phyloP scores from a whole-genome alignment of 2,888 invertebrate species.

The Amblyjoppa fuscipennis region DNA sequence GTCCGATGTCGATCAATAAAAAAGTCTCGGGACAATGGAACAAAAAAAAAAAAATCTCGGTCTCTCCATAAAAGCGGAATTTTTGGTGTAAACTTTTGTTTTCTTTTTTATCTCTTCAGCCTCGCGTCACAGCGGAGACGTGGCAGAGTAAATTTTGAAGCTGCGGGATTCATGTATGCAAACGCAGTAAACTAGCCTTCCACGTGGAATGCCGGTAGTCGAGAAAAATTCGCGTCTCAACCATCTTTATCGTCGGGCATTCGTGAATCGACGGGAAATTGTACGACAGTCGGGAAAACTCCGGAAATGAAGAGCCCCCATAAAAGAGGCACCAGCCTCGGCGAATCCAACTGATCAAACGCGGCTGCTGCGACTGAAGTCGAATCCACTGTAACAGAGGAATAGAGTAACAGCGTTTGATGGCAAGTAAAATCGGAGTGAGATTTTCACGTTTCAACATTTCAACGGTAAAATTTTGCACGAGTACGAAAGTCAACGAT shows the following conservation, averaged over 20 bases:
- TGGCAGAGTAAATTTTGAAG: constrained; percentile 35
- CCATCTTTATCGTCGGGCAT: constrained; percentile 6
- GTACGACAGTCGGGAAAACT: constrained; percentile 30
- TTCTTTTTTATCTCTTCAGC: background rate
- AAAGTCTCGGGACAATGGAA: constrained; percentile 62
- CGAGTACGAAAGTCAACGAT: background rate
- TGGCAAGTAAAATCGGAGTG: background rate
- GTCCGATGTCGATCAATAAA: constrained; percentile 60
- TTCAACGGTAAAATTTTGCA: background rate
- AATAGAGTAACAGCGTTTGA: constrained; percentile 38
- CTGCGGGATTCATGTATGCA: constrained; percentile 59
- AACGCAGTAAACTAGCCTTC: constrained; percentile 51
- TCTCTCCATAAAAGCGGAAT: constrained; percentile 19
- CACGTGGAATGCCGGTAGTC: background rate
- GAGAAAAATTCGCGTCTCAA: background rate
- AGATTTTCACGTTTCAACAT: background rate
- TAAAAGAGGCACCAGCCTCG: background rate
- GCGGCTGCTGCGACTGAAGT: constrained; percentile 69
- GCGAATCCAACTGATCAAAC: constrained; percentile 73
- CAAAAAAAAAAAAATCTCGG: constrained; percentile 47
- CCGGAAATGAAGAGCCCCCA: constrained; percentile 56
- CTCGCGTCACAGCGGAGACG: background rate
- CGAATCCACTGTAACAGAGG: constrained; percentile 20
- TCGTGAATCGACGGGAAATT: constrained; percentile 12
- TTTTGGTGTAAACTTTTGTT: background rate